Conservation (phyloP, 1,140 invertebrate species). For the Cydia strobilella region DNA sequence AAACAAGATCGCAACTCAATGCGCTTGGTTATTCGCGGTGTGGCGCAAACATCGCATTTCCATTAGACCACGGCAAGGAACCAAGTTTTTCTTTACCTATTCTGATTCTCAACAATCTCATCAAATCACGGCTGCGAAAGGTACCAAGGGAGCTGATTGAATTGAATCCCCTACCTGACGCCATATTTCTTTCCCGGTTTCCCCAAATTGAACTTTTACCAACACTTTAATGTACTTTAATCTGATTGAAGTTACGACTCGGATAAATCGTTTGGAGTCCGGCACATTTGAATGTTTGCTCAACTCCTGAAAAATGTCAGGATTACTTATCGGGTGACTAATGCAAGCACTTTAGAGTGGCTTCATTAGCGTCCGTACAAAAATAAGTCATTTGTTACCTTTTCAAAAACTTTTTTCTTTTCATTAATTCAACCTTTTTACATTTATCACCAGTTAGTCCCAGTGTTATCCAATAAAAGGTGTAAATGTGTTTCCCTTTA, state of each 20-base stretch:
- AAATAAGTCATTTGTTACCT: slow-evolving; percentile 29
- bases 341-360: slow-evolving; percentile 25
- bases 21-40: slow-evolving; percentile 45
- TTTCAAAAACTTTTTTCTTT: not conserved
- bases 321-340: slow-evolving; percentile 20
- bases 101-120: slow-evolving; percentile 78
- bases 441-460: not conserved
- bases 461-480: not conserved
- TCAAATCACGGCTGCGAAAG: slow-evolving; percentile 72
- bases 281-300: slow-evolving; percentile 38
- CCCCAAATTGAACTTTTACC: slow-evolving; percentile 74
- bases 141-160: slow-evolving; percentile 76
- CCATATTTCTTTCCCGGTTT: slow-evolving; percentile 71
- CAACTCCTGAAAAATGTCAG: slow-evolving; percentile 22
- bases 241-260: slow-evolving; percentile 72
- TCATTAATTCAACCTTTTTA: not conserved
- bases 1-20: slow-evolving; percentile 33
- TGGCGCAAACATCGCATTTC: slow-evolving; percentile 64
- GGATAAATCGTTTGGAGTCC: slow-evolving; percentile 57
- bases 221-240: slow-evolving; percentile 77
- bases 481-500: not conserved
- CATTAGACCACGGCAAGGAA: slow-evolving; percentile 61
- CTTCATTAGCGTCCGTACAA: slow-evolving; percentile 17
- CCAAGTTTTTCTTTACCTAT: slow-evolving; percentile 72
- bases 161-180: slow-evolving; percentile 72